Conservation (phyloP, 2,113 vertebrate species). For the Trichechus manatus region DNA sequence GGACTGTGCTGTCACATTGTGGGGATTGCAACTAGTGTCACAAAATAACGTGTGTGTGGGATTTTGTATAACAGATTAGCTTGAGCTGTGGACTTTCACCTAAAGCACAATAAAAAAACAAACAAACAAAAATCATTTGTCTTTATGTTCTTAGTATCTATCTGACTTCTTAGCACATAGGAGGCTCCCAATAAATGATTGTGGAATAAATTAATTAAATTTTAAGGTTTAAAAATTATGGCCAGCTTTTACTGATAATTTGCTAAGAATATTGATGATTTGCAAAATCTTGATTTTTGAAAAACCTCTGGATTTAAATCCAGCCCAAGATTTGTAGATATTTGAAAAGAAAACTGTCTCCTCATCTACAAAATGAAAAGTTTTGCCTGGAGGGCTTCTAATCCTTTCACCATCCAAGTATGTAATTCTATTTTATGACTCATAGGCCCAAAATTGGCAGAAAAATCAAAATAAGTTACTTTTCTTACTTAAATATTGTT, state of each 20-base stretch:
- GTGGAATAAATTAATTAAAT: background rate
- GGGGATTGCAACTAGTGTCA: too few species aligned
- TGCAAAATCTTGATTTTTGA: constrained; percentile 2
- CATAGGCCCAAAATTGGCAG: background rate
- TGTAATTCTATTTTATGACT: constrained; percentile 44
- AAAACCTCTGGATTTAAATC: constrained; percentile 50
- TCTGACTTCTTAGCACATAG: background rate
- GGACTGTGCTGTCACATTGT: too few species aligned
- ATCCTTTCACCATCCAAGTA: background rate
- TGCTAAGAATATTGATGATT: constrained; percentile 18
- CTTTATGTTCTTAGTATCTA: background rate
- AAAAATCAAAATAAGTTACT: constrained; percentile 6
- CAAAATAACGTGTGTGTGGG: too few species aligned
- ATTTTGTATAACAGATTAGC: too few species aligned
- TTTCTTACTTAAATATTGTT: constrained; percentile 38
- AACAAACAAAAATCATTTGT: background rate
- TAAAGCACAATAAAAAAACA: too few species aligned
- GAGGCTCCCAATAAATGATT: background rate
- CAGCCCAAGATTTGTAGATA: background rate
- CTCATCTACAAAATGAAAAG: background rate
- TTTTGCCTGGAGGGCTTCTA: background rate
- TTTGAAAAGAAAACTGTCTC: background rate
- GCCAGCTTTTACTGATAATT: background rate
- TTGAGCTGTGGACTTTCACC: too few species aligned
- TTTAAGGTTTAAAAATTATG: constrained; percentile 11